Base-by-base conservation (phyloP, 2,797 vertebrate genomes). In the Pseudochromis fuscus region DNA sequence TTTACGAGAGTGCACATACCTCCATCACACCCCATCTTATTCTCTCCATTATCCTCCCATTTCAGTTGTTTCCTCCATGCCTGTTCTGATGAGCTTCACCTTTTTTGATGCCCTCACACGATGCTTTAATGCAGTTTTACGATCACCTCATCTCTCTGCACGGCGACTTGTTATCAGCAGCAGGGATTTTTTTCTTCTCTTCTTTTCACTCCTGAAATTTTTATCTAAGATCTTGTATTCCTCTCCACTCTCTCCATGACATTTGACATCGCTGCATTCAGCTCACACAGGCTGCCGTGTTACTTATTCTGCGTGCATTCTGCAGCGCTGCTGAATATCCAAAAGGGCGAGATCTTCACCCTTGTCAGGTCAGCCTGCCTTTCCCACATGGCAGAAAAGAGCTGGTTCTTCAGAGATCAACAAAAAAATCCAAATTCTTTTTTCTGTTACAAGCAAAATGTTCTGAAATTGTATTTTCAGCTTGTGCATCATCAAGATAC, bases 291-390 rank as follows among this genome's bases (percentile, higher is more conserved):
- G 4, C 48, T 3, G 18, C 28, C 3, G 1, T 33, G 72, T 84
- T 80, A 68, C 59, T 10, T 56, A 84, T 88, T 89, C 88, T 16
- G 27, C 40, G 48, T 7, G 21, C 81, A 64, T 80, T 57, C 63
- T 70, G 50, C 66, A 52, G 18, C 5, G 3, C 67, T 53, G 77
- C 72, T 1, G 77, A 77, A 62, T 50, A 67, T 78, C 69, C 56
- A 73, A 70, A n/a, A 84, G 82, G 75, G 48, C 68, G 42, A 8
- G 66, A 64, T 60, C 82, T 72, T 77, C 68, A 21, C 45, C 83
- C 74, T 67, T 52, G 3, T 10, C n/a, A 1, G 48, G 64, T 25
- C 64, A 42, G 62, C 18, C 40, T 25, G 58, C 50, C 8, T 21
- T 51, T 23, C 64, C 31, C 28, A 15, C 44, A 23, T 28, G 55